These are phyloP conservation scores for Actinemys pallida DNA, from an alignment of 2,113 vertebrate genomes.

Conservation along the genomic window DNA sequence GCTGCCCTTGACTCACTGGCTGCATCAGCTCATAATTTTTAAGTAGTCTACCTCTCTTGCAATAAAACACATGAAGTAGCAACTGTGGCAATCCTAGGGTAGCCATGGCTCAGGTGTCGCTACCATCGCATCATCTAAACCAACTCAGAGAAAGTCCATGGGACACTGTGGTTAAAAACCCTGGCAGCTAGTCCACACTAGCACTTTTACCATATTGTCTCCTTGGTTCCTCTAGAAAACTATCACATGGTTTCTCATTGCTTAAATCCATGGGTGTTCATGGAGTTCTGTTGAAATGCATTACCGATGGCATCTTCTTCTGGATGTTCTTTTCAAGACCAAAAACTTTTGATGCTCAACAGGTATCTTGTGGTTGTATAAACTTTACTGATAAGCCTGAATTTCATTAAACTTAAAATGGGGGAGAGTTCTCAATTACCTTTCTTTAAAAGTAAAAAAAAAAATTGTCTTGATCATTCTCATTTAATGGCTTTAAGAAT, in stretches of 20 bases:
- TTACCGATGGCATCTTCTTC: neutral
- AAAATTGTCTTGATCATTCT: neutral
- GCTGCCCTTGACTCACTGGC: neutral
- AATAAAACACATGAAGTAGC: neutral
- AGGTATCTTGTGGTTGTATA: no score
- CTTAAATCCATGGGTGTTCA: neutral
- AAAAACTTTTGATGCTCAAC: no score
- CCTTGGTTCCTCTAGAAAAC: neutral
- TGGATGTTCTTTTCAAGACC: neutral
- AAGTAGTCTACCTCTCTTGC: neutral
- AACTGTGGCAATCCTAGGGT: neutral
- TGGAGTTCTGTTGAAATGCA: neutral
- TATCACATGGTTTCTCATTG: neutral
- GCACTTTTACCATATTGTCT: neutral
- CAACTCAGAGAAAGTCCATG: neutral
- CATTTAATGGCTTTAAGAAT: neutral
- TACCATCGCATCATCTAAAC: neutral
- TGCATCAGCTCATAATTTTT: accelerated
- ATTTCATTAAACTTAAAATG: neutral
- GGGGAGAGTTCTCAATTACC: neutral
- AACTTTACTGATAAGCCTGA: no score
- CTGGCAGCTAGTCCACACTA: neutral
- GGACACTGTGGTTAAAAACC: neutral
- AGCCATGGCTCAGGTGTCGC: neutral
- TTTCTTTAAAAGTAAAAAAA: neutral